A percentile compares a stretch with the other conserved stretches of the same genome.
Evolutionary conservation across 2,113 vertebrate species (phyloP).

Genomic region (Elanus axillaris): DNA sequence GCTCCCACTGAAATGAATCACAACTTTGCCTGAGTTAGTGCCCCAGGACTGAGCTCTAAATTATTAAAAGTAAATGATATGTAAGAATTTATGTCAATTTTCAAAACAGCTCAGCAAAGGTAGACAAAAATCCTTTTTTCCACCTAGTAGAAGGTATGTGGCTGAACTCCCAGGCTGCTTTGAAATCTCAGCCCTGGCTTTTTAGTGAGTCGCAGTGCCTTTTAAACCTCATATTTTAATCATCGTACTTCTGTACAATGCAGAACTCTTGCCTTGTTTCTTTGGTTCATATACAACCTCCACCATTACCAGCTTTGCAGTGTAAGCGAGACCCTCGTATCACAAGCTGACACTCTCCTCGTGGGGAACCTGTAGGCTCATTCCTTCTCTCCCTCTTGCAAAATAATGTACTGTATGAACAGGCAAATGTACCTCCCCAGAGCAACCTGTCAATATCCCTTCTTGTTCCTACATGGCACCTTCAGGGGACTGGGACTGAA

Average conservation of each 20-base stretch:
- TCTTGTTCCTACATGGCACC: not conserved
- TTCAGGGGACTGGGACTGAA: not conserved
- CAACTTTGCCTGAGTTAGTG: not conserved
- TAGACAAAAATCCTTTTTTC: not conserved
- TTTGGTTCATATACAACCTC: not conserved
- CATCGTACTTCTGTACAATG: not conserved
- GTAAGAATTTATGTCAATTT: not conserved
- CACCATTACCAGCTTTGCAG: not conserved
- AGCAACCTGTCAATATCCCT: fast-evolving
- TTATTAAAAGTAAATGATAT: not conserved
- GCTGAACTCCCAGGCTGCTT: not conserved
- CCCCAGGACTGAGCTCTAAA: not conserved
- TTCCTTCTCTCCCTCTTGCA: not conserved
- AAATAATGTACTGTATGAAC: not conserved
- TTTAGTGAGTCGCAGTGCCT: constrained; percentile 17
- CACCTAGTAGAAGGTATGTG: not conserved
- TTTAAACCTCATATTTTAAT: constrained; percentile 44
- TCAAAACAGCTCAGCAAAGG: not conserved
- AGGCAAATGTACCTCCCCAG: not conserved
- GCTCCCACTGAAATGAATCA: not conserved
- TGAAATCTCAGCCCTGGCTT: not conserved
- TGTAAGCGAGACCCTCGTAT: not conserved
- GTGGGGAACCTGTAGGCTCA: not conserved
- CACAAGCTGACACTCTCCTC: not conserved
- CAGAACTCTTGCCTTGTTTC: not conserved